A percentile compares a stretch with the other conserved stretches of the same genome.
Evolutionary conservation across 2,888 invertebrate species (phyloP).

Genomic region (Tetragonula carbonaria): DNA sequence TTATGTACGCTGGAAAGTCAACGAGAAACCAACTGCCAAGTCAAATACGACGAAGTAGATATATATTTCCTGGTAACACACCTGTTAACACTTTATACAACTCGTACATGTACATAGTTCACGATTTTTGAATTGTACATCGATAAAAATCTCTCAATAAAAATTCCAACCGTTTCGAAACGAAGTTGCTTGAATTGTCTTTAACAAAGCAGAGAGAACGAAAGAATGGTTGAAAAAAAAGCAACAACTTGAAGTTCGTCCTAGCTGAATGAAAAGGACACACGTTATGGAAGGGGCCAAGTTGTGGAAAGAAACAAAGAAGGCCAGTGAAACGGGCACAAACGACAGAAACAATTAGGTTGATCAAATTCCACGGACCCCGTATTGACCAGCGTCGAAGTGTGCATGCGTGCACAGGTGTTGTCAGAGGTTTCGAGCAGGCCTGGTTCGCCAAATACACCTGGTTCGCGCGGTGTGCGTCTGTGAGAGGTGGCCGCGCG

Average conservation of each 20-base stretch:
- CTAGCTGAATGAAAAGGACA: too few species aligned
- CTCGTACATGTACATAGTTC: too few species aligned
- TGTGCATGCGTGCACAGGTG: slow-evolving; percentile 61
- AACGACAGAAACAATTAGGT: slow-evolving; percentile 29
- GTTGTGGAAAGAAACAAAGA: slow-evolving; percentile 7
- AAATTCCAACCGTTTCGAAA: too few species aligned
- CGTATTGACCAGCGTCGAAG: slow-evolving; percentile 56
- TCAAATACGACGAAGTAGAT: not conserved
- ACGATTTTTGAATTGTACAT: too few species aligned
- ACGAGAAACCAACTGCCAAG: not conserved
- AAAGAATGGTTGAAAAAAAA: too few species aligned
- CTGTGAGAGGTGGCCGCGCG: not conserved
- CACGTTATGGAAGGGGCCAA: not conserved
- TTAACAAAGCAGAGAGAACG: too few species aligned
- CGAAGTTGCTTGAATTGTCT: too few species aligned
- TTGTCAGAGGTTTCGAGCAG: slow-evolving; percentile 28
- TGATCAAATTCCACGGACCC: slow-evolving; percentile 40
- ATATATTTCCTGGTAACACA: not conserved
- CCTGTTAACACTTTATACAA: too few species aligned
- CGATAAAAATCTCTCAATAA: too few species aligned
- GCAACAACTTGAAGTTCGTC: too few species aligned
- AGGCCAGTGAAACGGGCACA: not conserved
- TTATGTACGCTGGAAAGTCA: not conserved
- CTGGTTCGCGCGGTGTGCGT: slow-evolving; percentile 6
- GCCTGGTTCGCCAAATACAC: slow-evolving; percentile 37